These are phyloP conservation scores for Gulo gulo DNA, from an alignment of 2,113 vertebrate genomes.

Conservation along the genomic window DNA sequence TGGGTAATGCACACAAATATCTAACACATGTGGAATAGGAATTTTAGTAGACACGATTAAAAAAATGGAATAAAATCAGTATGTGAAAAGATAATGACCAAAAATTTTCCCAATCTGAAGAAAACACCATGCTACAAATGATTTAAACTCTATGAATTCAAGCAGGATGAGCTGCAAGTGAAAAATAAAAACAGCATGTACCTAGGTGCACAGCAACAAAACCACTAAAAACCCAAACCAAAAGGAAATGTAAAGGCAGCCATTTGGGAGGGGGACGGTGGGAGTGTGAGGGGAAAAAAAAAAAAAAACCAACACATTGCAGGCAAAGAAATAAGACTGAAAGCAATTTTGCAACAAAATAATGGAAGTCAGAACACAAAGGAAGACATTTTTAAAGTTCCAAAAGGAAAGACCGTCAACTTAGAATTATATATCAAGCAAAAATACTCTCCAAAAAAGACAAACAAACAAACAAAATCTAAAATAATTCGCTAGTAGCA, in stretches of 20 bases:
- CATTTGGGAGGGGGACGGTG: fast-evolving
- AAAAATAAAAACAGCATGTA: not conserved
- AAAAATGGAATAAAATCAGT: not conserved
- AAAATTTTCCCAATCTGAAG: not conserved
- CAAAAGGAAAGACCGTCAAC: not conserved
- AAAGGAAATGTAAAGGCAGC: not conserved
- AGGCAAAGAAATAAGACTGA: not conserved
- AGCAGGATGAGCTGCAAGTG: not conserved
- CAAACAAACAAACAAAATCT: not conserved
- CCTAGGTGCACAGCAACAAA: not conserved
- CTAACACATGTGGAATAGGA: not conserved
- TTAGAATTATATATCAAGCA: not conserved
- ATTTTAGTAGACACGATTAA: not conserved
- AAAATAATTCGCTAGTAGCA: not conserved
- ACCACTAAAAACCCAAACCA: not conserved
- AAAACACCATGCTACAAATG: not conserved
- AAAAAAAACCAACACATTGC: not conserved
- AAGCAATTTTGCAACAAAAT: not conserved
- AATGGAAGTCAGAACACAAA: not conserved
- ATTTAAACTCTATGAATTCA: not conserved
- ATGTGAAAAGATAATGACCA: not conserved
- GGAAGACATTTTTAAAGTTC: not conserved
- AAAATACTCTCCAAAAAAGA: not conserved
- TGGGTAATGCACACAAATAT: not conserved
- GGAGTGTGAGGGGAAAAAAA: not conserved